Percentiles rank a stretch among this genome's conserved stretches.
phyloP scores from a whole-genome alignment of 2,797 vertebrate species.

The Sebastes trivittatus region DNA sequence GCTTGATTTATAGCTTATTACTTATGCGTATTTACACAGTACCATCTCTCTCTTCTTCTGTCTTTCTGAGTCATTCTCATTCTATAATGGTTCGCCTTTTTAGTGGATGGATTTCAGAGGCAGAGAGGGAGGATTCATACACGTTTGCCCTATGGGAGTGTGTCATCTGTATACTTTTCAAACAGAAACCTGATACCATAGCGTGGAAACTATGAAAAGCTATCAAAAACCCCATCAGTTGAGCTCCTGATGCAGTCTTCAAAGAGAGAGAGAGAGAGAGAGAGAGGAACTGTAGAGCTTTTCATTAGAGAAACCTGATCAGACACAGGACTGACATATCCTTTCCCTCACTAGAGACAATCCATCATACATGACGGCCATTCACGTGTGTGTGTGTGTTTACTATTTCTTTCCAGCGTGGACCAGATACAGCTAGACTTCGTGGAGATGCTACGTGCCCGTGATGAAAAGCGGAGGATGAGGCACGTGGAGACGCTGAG shows the following conservation, averaged over 20 bases:
- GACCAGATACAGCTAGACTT: constrained; percentile 75
- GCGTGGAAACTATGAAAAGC: constrained; percentile 20
- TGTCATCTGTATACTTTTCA: constrained; percentile 39
- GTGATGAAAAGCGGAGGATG: constrained; percentile 78
- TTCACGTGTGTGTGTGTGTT: background rate
- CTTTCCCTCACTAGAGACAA: background rate
- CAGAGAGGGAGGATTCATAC: constrained; percentile 6
- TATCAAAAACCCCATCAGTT: constrained; percentile 39
- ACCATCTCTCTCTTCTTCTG: background rate
- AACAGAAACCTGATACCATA: constrained; percentile 37
- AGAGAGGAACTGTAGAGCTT: constrained; percentile 26
- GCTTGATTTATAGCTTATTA: background rate
- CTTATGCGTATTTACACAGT: background rate
- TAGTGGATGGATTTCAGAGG: constrained; percentile 21
- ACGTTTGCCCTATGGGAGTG: constrained; percentile 28
- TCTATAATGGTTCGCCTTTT: constrained; percentile 3
- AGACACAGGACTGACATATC: background rate
- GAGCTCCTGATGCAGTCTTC: constrained; percentile 39
- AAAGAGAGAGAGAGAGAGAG: constrained; percentile 45
- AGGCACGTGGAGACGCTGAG: constrained; percentile 75
- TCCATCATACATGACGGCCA: constrained; percentile 1
- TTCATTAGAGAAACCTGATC: constrained; percentile 51
- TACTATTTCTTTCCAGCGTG: constrained; percentile 43
- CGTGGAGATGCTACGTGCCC: constrained; percentile 75
- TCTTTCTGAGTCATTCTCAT: background rate